Base-by-base conservation (phyloP, 2,888 invertebrate species). In the Macaria liturata region DNA sequence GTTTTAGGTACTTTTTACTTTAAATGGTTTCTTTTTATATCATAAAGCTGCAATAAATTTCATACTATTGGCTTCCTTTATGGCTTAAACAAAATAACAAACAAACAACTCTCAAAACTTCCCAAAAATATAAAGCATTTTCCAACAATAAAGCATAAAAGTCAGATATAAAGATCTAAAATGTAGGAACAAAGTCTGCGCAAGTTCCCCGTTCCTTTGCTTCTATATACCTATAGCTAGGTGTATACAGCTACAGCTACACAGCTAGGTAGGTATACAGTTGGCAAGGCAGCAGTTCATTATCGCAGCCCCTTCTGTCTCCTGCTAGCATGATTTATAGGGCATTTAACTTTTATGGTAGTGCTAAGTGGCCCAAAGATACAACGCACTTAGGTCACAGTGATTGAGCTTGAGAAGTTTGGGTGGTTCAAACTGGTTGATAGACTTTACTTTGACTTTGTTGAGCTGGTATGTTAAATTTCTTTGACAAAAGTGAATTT, bases 341-440 rank as follows among this genome's bases (percentile, higher is more conserved):
- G 69, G 75, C 85, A 86, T 88, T 89, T 86, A 86, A 88, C 85
- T 89, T 89, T 89, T 88, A 88, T 87, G 86, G 82, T 82, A 74
- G 81, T 78, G 84, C 84, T 88, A 89, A 88, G 88, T 87, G 86
- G 84, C 76, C 72, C 72, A 72, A 49, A 59, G 55, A 55, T 52
- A 53, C 55, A 40, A 4, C 46, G 70, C 45, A 50, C 9, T n/a
- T 40, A 6, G 40, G 7, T 42, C 8, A 39, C 59, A 60, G 53
- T 54, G 49, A 44, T 61, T 54, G 20, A 51, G 20, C 3, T n/a
- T 20, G 43, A 1, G 7, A 47, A 43, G 9, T 49, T 31, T 32
- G 3, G 5, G 30, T 9, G 3, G 3, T 49, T 7, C 4, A 37
- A 37, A 37, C 34, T 37, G 4, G 34, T 6, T 37, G 34, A 37